Evolutionary conservation across 2,888 invertebrate species (phyloP).

Genomic region (Rhagonycha fulva): DNA sequence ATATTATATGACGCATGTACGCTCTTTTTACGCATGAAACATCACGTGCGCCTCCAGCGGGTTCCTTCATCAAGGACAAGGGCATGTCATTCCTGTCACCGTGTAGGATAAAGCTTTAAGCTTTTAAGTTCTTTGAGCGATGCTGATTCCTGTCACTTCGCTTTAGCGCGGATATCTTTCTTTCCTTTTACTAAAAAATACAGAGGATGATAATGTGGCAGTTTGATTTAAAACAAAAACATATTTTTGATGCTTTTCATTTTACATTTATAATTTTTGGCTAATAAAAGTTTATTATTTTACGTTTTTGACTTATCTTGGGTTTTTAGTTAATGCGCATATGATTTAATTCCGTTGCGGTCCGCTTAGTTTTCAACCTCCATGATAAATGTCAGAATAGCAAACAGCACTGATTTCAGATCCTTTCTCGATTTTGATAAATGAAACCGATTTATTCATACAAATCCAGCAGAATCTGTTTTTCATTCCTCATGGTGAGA

Average conservation of each 20-base stretch:
- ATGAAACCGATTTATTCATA: background rate
- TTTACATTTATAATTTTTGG: background rate
- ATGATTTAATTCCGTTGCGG: background rate
- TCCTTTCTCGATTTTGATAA: background rate
- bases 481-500: background rate
- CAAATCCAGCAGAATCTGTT: background rate
- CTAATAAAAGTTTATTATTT: background rate
- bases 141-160: conserved; percentile 24
- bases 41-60: conserved; percentile 23
- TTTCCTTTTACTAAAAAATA: conserved; percentile 5
- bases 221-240: background rate
- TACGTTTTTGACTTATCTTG: background rate
- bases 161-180: conserved; percentile 17
- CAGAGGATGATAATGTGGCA: background rate
- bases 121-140: conserved; percentile 26
- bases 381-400: background rate
- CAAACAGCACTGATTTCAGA: background rate
- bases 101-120: conserved; percentile 26
- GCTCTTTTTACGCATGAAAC: conserved; percentile 24
- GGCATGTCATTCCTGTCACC: conserved; percentile 25
- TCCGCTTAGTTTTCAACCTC: background rate
- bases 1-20: conserved; percentile 18
- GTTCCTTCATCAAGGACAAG: conserved; percentile 30
- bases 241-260: background rate
- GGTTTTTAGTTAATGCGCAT: background rate